Conservation (phyloP, 1,140 invertebrate genomes). For the Prorops nasuta region DNA sequence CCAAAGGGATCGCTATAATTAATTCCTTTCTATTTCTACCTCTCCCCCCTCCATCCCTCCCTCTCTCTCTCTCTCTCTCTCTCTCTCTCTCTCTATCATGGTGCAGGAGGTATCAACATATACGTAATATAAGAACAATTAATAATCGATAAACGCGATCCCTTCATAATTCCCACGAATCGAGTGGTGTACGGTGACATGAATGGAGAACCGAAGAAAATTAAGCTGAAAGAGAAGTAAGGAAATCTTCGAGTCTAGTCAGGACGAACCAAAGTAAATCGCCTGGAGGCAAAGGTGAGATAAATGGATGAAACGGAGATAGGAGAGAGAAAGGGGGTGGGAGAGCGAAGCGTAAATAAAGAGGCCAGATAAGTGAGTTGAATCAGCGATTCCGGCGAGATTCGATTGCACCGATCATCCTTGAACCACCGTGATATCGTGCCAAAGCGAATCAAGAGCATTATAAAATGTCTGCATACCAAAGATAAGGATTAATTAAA, state of each 20-base stretch:
- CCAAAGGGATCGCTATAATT: no score
- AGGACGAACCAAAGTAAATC: not conserved
- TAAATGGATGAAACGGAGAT: not conserved
- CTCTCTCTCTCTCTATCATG: no score
- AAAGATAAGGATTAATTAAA: constrained; percentile 3
- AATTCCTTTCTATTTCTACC: no score
- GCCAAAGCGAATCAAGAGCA: not conserved
- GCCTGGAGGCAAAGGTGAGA: not conserved
- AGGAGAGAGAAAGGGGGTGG: not conserved
- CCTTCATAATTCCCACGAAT: no score
- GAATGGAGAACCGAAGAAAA: no score
- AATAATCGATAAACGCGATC: no score
- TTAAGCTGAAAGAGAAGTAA: no score
- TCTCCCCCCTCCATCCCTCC: no score
- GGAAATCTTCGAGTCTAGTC: not conserved
- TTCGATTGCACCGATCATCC: not conserved
- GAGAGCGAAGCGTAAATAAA: not conserved
- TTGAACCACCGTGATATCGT: not conserved
- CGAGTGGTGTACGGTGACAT: no score
- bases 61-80: no score
- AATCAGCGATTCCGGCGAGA: not conserved
- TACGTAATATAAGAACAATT: no score
- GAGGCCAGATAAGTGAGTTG: not conserved
- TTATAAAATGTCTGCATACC: constrained; percentile 1
- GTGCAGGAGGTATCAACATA: no score